Percentiles rank a stretch among this genome's conserved stretches.
Conservation (phyloP, 2,888 invertebrate genomes). For the Drosophila mimetica region DNA sequence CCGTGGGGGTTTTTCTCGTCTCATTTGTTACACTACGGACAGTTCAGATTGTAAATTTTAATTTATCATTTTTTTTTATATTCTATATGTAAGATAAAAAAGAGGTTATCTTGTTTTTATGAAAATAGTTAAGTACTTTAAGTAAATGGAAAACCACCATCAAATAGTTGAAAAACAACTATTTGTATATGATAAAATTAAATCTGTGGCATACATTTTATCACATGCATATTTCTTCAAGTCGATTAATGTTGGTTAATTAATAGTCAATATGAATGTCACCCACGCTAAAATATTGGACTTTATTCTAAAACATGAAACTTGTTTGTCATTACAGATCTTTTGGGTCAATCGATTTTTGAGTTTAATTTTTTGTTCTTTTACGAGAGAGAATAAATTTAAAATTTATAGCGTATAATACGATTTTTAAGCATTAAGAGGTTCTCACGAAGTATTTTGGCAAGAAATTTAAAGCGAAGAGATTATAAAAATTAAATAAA, state of each 20-base stretch:
- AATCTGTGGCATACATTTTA: neutral
- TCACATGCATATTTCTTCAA: neutral
- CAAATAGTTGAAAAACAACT: too few species aligned
- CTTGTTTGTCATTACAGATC: too few species aligned
- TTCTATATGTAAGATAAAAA: neutral
- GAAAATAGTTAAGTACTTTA: neutral
- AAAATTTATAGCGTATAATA: too few species aligned
- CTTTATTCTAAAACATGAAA: neutral
- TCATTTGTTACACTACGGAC: conserved; percentile 6
- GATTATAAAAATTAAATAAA: too few species aligned
- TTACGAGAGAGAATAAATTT: too few species aligned
- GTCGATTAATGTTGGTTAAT: neutral
- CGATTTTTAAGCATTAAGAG: too few species aligned
- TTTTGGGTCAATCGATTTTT: too few species aligned
- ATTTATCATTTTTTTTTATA: neutral
- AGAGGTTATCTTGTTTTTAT: neutral
- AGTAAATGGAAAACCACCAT: neutral
- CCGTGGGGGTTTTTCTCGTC: neutral
- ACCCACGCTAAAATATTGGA: neutral
- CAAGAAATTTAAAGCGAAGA: too few species aligned
- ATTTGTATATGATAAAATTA: neutral
- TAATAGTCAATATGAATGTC: neutral
- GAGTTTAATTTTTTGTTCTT: too few species aligned
- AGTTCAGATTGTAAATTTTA: neutral
- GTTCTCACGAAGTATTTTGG: too few species aligned